phyloP scores from a whole-genome alignment of 2,113 vertebrate genomes.

The Zosterops hypoxanthus region DNA sequence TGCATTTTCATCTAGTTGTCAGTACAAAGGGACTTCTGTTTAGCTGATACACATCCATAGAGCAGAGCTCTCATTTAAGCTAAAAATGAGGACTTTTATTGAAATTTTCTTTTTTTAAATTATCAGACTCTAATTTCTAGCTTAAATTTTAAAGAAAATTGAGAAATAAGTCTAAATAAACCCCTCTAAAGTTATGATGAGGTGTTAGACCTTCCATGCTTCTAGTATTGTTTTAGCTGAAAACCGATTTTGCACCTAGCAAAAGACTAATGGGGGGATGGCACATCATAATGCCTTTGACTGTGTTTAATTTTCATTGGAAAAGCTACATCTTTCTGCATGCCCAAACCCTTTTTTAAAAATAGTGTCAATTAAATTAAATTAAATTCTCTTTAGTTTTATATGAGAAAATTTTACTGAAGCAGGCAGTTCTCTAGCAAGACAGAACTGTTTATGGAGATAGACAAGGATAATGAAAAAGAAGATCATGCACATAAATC shows the following conservation, averaged over 20 bases:
- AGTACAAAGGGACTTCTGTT: neutral
- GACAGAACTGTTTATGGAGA: neutral
- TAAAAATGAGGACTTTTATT: neutral
- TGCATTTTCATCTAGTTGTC: neutral
- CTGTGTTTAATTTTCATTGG: neutral
- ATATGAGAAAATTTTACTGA: neutral
- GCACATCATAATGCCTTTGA: neutral
- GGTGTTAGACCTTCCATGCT: neutral
- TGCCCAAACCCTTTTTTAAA: neutral
- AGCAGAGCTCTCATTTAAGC: neutral
- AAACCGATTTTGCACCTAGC: neutral
- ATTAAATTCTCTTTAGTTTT: conserved; percentile 11
- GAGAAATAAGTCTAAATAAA: neutral
- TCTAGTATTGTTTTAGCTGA: neutral
- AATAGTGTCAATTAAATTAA: neutral
- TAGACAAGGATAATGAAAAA: neutral
- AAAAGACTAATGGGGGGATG: neutral
- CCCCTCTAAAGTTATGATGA: accelerated
- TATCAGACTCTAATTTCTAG: neutral
- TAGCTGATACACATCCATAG: neutral
- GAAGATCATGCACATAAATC: conserved; percentile 21
- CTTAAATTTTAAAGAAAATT: neutral
- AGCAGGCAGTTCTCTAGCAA: neutral
- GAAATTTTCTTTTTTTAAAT: neutral
- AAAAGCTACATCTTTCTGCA: neutral